Conservation (phyloP, 2,797 vertebrate species). For the Anguilla anguilla region DNA sequence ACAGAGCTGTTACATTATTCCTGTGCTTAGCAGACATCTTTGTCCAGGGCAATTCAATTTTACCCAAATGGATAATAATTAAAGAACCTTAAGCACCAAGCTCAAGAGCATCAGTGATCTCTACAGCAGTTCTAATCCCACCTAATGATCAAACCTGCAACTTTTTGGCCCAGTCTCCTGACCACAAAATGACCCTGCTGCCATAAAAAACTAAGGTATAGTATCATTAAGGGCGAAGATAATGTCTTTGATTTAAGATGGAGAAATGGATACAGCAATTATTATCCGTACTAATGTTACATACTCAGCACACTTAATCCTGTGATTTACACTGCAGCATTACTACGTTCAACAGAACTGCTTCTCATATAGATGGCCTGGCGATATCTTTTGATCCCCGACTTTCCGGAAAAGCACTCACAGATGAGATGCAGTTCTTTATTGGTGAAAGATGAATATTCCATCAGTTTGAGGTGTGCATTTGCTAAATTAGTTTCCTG, state of each 20-base stretch:
- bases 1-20: background rate
- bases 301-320: background rate
- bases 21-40: background rate
- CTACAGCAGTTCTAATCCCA: background rate
- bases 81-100: background rate
- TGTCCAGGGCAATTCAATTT: background rate
- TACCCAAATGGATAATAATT: background rate
- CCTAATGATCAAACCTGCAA: background rate
- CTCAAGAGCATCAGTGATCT: background rate
- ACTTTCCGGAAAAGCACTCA: slow-evolving; percentile 1
- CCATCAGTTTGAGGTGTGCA: background rate
- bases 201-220: background rate
- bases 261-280: background rate
- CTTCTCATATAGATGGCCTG: background rate
- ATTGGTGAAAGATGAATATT: slow-evolving; percentile 16
- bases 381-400: slow-evolving; percentile 3
- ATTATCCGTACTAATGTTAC: background rate
- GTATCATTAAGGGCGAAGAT: background rate
- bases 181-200: background rate
- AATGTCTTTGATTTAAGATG: slow-evolving; percentile 3
- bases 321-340: background rate
- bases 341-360: background rate
- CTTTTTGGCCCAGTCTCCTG: background rate
- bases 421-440: background rate
- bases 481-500: slow-evolving; percentile 21